These are phyloP conservation scores for Chroicocephalus ridibundus DNA, from an alignment of 2,113 vertebrate species.

Conservation along the genomic window DNA sequence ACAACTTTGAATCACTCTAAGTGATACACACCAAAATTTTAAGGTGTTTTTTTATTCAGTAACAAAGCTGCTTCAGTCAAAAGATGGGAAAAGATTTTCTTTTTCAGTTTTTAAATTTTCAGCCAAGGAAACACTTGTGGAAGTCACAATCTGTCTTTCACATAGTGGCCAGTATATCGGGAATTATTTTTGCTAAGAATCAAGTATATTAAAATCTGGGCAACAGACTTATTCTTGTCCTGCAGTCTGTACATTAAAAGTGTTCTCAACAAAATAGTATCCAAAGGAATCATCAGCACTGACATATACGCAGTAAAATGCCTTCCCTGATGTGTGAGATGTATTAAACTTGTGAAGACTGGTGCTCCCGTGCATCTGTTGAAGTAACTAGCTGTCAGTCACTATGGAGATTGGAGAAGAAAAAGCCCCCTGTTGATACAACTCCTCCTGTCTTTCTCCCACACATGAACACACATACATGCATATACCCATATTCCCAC, in stretches of 20 bases:
- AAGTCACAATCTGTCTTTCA: neutral
- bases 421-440: neutral
- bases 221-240: neutral
- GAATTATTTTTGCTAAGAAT: neutral
- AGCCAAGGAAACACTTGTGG: neutral
- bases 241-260: neutral
- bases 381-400: slow-evolving; percentile 6
- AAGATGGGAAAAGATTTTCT: neutral
- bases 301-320: neutral
- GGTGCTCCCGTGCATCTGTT: neutral
- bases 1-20: neutral
- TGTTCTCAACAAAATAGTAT: neutral
- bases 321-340: neutral
- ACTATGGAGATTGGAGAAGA: neutral
- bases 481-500: neutral
- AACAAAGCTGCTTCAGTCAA: neutral
- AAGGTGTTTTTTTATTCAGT: neutral
- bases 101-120: neutral
- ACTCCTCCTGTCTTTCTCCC: neutral
- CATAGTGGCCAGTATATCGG: neutral
- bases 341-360: neutral
- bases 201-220: neutral
- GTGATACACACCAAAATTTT: neutral
- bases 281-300: neutral
- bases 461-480: neutral